Evolutionary conservation across 2,113 vertebrate genomes (phyloP).

Genomic region (Cephalopholis sonnerati): DNA sequence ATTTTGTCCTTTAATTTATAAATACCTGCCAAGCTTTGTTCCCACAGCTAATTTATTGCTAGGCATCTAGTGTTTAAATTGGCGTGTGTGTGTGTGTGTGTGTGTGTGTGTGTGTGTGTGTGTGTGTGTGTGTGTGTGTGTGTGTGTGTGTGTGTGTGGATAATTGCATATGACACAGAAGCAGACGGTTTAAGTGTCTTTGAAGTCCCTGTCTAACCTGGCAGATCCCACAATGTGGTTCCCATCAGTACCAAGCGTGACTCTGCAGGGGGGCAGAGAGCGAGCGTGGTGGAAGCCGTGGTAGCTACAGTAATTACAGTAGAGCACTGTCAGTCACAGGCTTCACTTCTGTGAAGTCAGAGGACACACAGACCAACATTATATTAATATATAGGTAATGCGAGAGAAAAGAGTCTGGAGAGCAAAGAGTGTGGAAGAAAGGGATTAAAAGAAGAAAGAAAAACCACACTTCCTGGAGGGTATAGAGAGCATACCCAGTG

Average conservation of each 20-base stretch:
- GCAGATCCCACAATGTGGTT: constrained; percentile 73
- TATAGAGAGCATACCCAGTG: constrained; percentile 23
- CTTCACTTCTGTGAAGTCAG: constrained; percentile 20
- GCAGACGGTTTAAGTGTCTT: constrained; percentile 44
- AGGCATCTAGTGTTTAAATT: neutral
- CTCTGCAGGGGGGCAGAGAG: constrained; percentile 55
- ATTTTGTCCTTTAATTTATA: constrained; percentile 8
- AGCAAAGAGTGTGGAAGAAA: constrained; percentile 9
- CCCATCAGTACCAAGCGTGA: constrained; percentile 59
- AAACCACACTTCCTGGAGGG: constrained; percentile 25
- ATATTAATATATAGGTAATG: constrained; percentile 24
- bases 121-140: neutral
- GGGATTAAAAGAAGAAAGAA: neutral
- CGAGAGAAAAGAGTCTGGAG: neutral
- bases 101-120: neutral
- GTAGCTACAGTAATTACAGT: constrained; percentile 49
- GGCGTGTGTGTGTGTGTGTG: neutral
- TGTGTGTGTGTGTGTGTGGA: neutral
- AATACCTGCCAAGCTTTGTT: neutral
- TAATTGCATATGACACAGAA: constrained; percentile 35
- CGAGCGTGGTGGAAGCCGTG: constrained; percentile 39
- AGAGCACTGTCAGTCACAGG: constrained; percentile 38
- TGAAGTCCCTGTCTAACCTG: constrained; percentile 57
- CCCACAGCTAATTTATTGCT: constrained; percentile 4
- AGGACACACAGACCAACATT: constrained; percentile 5